phyloP scores from a whole-genome alignment of 2,797 vertebrate genomes.

The Lates japonicus region DNA sequence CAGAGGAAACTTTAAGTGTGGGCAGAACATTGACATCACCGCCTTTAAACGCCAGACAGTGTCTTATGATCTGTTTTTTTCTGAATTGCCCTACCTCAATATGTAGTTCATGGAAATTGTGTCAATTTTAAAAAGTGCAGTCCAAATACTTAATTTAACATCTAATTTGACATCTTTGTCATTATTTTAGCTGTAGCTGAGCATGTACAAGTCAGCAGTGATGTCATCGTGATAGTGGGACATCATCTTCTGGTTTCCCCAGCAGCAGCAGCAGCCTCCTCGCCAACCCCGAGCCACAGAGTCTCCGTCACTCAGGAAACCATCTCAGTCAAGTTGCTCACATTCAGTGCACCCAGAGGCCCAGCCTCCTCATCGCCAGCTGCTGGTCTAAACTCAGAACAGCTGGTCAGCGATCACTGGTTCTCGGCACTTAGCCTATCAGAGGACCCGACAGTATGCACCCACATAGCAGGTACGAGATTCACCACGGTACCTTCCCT shows the following conservation, averaged over 20 bases:
- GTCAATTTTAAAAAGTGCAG: background rate
- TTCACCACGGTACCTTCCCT: background rate
- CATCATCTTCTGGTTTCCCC: slow-evolving; percentile 67
- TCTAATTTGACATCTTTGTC: background rate
- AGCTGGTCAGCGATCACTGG: slow-evolving; percentile 82
- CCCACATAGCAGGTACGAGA: slow-evolving; percentile 82
- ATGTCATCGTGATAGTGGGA: slow-evolving; percentile 58
- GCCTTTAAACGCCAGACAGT: background rate
- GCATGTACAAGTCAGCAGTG: background rate
- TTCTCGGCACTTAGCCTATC: slow-evolving; percentile 80
- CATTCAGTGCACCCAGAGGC: slow-evolving; percentile 69
- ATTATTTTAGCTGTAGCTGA: slow-evolving; percentile 2
- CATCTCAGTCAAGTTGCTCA: slow-evolving; percentile 75
- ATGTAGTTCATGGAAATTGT: background rate
- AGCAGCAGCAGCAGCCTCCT: slow-evolving; percentile 63
- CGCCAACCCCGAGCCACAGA: slow-evolving; percentile 71
- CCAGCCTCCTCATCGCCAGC: slow-evolving; percentile 39
- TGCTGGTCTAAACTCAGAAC: slow-evolving; percentile 82
- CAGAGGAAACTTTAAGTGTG: background rate
- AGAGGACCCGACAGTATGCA: slow-evolving; percentile 68
- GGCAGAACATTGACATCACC: background rate
- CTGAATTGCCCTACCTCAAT: background rate
- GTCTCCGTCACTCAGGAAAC: slow-evolving; percentile 77
- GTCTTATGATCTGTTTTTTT: no score
- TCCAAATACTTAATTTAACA: background rate